phyloP scores from a whole-genome alignment of 2,888 invertebrate genomes.

The Mythimna loreyi region DNA sequence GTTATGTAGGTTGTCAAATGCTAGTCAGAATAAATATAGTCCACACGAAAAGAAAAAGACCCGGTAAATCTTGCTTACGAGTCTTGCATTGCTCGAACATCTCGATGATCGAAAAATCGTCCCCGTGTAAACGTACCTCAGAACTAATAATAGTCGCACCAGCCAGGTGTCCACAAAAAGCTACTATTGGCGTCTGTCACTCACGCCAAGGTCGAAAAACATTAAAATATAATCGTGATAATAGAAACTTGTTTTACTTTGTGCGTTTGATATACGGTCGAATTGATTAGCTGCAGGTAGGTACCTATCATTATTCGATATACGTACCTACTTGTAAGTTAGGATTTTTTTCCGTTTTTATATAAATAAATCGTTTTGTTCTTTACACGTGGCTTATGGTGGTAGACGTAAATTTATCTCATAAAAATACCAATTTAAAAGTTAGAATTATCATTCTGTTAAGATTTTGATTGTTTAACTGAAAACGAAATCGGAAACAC shows the following conservation, averaged over 20 bases:
- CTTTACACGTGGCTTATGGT: not conserved
- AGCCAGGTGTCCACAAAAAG: constrained; percentile 59
- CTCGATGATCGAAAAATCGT: not conserved
- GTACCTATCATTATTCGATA: constrained; percentile 13
- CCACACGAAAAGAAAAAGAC: no score
- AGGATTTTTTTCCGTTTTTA: constrained; percentile 2
- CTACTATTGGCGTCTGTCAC: constrained; percentile 46
- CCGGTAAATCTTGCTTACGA: not conserved
- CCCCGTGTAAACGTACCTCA: constrained; percentile 7
- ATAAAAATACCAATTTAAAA: not conserved
- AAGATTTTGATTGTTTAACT: not conserved
- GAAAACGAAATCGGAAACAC: no score
- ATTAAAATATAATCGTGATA: constrained; percentile 51
- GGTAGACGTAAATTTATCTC: not conserved
- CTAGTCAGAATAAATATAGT: no score
- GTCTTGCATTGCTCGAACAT: no score
- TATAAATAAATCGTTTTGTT: not conserved
- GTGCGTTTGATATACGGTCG: constrained; percentile 13
- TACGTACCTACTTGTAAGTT: not conserved
- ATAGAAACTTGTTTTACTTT: constrained; percentile 47
- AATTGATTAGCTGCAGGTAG: constrained; percentile 33
- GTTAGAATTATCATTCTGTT: not conserved
- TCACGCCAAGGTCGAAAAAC: constrained; percentile 60
- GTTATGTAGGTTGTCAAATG: no score
- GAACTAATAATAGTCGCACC: constrained; percentile 43